These are phyloP conservation scores for Blastobasis adustella DNA, from an alignment of 2,888 invertebrate genomes.

Conservation along the genomic window DNA sequence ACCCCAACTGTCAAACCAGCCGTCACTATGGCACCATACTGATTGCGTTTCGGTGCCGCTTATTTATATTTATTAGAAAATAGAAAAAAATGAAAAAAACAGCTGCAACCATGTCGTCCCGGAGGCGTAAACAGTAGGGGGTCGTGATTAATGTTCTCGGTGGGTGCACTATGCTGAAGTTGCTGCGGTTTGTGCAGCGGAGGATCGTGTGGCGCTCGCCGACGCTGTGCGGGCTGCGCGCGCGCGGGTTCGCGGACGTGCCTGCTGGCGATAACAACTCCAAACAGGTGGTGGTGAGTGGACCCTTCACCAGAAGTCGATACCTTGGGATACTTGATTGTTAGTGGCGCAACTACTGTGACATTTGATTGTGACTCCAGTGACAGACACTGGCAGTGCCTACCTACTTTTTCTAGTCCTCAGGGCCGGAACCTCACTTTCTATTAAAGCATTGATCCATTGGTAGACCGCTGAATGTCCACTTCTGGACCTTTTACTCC, in stretches of 20 bases:
- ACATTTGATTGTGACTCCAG: no score
- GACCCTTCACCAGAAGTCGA: no score
- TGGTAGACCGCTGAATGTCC: no score
- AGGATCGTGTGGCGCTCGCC: conserved; percentile 20
- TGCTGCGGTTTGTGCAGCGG: conserved; percentile 26
- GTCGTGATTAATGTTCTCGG: conserved; percentile 15
- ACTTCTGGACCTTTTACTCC: no score
- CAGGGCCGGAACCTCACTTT: no score
- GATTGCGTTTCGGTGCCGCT: neutral
- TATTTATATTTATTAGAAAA: no score
- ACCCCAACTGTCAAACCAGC: conserved; percentile 20
- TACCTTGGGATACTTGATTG: no score
- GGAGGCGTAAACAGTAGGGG: conserved; percentile 16
- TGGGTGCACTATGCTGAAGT: conserved; percentile 40
- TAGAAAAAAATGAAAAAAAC: conserved; percentile 18
- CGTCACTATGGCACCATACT: conserved; percentile 39
- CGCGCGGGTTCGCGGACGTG: conserved; percentile 35
- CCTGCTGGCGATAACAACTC: conserved; percentile 32
- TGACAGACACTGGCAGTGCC: no score
- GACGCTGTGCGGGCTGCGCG: conserved; percentile 15
- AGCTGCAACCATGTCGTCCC: conserved; percentile 29
- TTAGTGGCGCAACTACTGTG: no score
- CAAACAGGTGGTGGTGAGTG: conserved; percentile 23
- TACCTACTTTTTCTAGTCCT: no score
- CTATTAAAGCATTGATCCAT: no score